Evolutionary conservation across 2,888 invertebrate genomes (phyloP), one percentile per base, ranked within the genome.

Genomic region (Macrophya annulata): DNA sequence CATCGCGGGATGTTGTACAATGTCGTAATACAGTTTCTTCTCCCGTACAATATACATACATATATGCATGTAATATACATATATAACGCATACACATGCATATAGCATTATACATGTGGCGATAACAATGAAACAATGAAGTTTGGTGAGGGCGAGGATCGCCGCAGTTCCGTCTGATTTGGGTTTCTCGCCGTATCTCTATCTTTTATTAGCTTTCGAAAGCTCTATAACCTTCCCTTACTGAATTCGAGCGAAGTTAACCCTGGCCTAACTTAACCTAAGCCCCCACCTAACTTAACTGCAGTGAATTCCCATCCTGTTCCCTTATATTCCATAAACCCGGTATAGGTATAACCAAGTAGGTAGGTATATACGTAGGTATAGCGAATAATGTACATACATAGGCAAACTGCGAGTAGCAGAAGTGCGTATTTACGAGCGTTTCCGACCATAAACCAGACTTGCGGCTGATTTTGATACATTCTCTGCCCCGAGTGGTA

Each of bases 371-470:
- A 21, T 77, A 37, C 12, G 37, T 77, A 77, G 25, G 10, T 72
- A 72, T 72, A 68, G 21, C 31, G 77, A n/a, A 74, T 45, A 43
- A 31, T 43, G 45, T 74, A 45, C 40, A 45, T 74, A 45, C 40
- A 45, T 45, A 31, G 43, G 83, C 77, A 59, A 68, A 65, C 65
- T 74, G 77, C 89, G 90, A 92, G 92, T 91, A 91, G 89, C 92
- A 93, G 93, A 93, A 93, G 93, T 93, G 93, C 93, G 93, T 93
- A 93, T 93, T 93, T 93, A 93, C 93, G 93, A 93, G 93, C 93
- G 92, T 91, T 92, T 92, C 91, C 93, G 93, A 93, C 93, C 93
- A 93, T 93, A 93, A 93, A 93, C 93, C 93, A 93, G 92, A 92
- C 93, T 93, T 92, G 93, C 93, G 93, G 93, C 93, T 93, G 93